Conservation (phyloP, 2,888 invertebrate genomes). For the Bibio marci region DNA sequence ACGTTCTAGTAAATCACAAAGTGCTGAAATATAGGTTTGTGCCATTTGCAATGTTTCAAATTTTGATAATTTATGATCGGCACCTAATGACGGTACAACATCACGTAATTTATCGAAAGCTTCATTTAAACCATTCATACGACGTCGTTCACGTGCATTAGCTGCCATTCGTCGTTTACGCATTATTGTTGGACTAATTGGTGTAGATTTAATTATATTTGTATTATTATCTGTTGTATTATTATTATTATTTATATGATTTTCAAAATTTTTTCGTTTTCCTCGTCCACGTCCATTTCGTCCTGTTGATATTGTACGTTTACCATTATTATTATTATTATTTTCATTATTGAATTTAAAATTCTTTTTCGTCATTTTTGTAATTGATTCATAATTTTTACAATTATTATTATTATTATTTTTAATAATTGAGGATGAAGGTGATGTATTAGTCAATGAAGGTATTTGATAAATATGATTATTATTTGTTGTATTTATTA, state of each 20-base stretch:
- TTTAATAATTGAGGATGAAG: too few relatives aligned
- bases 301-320: background rate
- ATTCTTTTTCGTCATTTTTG: background rate
- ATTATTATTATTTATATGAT: too few relatives aligned
- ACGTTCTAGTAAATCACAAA: constrained; percentile 43
- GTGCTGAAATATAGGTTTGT: constrained; percentile 52
- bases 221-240: background rate
- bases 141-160: constrained; percentile 52
- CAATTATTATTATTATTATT: too few relatives aligned
- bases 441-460: too few relatives aligned
- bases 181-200: constrained; percentile 37
- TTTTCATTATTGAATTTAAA: background rate
- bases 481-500: too few relatives aligned
- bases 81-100: constrained; percentile 51
- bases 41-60: constrained; percentile 68
- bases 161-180: constrained; percentile 49
- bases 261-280: background rate
- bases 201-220: constrained; percentile 13
- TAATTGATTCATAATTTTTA: too few relatives aligned
- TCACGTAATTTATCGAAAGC: constrained; percentile 55
- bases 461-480: too few relatives aligned
- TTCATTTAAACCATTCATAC: constrained; percentile 61
- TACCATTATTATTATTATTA: background rate
- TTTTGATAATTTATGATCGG: constrained; percentile 56
- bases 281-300: constrained; percentile 1